Base-by-base conservation (phyloP, 1,140 invertebrate genomes). In the Linepithema humile region DNA sequence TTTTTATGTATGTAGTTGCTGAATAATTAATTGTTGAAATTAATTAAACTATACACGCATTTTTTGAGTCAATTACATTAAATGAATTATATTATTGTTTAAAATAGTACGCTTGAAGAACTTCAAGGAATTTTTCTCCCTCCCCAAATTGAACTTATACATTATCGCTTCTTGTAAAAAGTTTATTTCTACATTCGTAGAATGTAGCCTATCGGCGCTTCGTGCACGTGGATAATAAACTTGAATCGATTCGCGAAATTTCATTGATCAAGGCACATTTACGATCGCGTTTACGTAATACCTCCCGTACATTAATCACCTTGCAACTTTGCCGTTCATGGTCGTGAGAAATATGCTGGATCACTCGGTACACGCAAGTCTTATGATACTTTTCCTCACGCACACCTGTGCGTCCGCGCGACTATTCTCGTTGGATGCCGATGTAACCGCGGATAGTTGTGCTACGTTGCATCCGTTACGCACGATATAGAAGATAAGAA, bases 331-430 rank as follows among this genome's bases (percentile, higher is more conserved):
- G n/a, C 48, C 20, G 53, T 82, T 60, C 70, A 73, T 10, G 70
- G 40, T 38, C 69, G 57, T 74, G 67, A 74, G 78, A 80, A 74
- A 74, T 74, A 38, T 43, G 59, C 62, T 69, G 5, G 48, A 70
- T 77, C 59, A 35, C 35, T 69, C 4, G 26, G 48, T 17, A 32
- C 40, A 75, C 40, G 48, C 64, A n/a, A 69, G 53, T 70, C 64
- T 70, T 26, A 20, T 62, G 5, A 35, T 40, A 80, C 35, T 80
- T 80, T 70, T 80, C 64, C 48, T 50, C 75, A 69, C 75, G 38
- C 75, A 32, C 7, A 55, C 23, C 17, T 78, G 15, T 17, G 15
- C 15, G 53, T 40, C 4, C 43, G 40, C 23, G 32, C 17, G 20
- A 77, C 45, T 55, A 65, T 45, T 77, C 45, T 29, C 45, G 35